Evolutionary conservation across 2,888 invertebrate species (phyloP).

Genomic region (Drosophila gaucha): DNA sequence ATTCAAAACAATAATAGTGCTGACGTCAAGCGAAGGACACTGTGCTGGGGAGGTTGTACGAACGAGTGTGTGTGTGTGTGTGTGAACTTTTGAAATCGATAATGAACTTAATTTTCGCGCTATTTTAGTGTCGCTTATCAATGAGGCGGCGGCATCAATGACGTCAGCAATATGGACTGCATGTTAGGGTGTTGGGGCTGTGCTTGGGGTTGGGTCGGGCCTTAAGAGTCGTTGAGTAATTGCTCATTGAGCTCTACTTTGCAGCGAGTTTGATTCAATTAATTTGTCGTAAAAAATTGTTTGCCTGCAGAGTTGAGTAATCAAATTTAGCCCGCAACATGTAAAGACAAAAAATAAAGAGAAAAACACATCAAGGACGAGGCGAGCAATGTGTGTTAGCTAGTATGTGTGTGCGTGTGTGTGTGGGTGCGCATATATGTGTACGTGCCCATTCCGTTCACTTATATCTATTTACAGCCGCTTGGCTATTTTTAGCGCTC

Average conservation of each 20-base stretch:
- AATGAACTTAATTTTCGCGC: constrained; percentile 66
- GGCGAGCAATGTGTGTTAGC: neutral
- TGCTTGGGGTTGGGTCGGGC: neutral
- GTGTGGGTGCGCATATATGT: constrained; percentile 9
- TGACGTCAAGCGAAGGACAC: constrained; percentile 60
- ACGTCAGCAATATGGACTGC: constrained; percentile 49
- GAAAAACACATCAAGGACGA: constrained; percentile 21
- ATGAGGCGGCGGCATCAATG: constrained; percentile 49
- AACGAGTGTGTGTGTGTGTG: neutral
- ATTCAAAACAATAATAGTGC: constrained; percentile 46
- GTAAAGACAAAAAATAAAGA: constrained; percentile 25
- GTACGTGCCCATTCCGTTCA: constrained; percentile 15
- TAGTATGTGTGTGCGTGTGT: neutral
- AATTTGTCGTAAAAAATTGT: constrained; percentile 55
- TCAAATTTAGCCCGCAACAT: constrained; percentile 38
- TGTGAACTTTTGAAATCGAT: constrained; percentile 55
- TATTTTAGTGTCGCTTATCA: constrained; percentile 58
- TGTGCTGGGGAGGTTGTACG: no score
- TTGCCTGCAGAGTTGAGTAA: constrained; percentile 35
- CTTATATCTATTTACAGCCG: constrained; percentile 53
- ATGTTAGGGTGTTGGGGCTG: neutral
- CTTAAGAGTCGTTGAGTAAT: constrained; percentile 48
- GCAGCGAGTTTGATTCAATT: constrained; percentile 65
- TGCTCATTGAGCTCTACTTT: constrained; percentile 66
- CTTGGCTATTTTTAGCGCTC: constrained; percentile 64